Evolutionary conservation across 2,113 vertebrate species (phyloP).

Genomic region (Ochotona curzoniae): DNA sequence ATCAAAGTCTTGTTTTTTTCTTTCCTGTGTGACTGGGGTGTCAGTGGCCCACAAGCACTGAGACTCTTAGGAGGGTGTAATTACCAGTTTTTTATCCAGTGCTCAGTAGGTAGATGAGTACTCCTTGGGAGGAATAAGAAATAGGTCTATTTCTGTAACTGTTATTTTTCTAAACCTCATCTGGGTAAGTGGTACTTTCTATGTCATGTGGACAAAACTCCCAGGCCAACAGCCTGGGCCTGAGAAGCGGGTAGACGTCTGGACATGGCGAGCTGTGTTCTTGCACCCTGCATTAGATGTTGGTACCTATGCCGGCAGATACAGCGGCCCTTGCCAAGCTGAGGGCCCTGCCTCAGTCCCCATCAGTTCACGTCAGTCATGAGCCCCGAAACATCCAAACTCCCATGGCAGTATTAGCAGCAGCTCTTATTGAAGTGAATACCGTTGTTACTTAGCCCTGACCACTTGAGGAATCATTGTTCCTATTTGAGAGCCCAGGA

Average conservation of each 20-base stretch:
- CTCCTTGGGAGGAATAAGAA: conserved; percentile 35
- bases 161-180: conserved; percentile 43
- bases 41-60: conserved; percentile 11
- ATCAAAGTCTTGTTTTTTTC: conserved; percentile 1
- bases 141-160: conserved; percentile 63
- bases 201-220: neutral
- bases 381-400: neutral
- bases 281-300: neutral
- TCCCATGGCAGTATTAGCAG: neutral
- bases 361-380: neutral
- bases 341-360: neutral
- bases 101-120: conserved; percentile 54
- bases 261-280: neutral
- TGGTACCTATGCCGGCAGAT: neutral
- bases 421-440: neutral
- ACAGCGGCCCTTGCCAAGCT: neutral
- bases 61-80: conserved; percentile 49
- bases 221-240: neutral
- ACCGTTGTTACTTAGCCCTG: conserved; percentile 5
- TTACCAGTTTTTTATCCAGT: conserved; percentile 30
- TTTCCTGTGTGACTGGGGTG: neutral
- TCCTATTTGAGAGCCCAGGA: conserved; percentile 4
- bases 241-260: neutral
- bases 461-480: conserved; percentile 15
- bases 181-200: conserved; percentile 12